These are phyloP conservation scores for Boloria selene DNA, from an alignment of 2,888 invertebrate genomes.

Conservation along the genomic window DNA sequence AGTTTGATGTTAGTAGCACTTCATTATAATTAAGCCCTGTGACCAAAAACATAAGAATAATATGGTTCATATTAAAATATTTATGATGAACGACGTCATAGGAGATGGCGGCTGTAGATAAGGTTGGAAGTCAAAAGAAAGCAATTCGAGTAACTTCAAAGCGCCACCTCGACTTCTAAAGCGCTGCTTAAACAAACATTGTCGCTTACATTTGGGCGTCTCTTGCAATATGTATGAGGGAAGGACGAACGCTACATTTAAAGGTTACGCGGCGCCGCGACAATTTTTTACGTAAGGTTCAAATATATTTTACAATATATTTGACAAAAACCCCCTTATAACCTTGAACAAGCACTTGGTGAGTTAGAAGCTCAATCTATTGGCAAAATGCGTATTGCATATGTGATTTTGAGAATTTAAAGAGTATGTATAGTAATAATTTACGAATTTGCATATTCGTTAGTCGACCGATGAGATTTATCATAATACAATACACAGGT, in stretches of 20 bases:
- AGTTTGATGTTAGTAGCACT: neutral
- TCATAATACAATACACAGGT: no score
- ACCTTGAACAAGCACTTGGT: no score
- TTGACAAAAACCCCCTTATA: no score
- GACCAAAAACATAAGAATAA: no score
- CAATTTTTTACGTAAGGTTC: neutral
- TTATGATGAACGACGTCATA: neutral
- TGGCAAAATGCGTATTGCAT: no score
- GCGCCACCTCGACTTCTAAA: conserved; percentile 9
- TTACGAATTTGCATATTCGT: no score
- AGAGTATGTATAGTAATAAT: no score
- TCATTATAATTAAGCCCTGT: no score
- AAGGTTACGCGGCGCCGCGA: neutral
- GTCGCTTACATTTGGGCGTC: conserved; percentile 22
- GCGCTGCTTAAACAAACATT: conserved; percentile 12
- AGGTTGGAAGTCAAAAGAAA: conserved; percentile 19
- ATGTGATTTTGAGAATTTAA: no score
- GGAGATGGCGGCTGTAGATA: conserved; percentile 9
- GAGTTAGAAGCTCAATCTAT: no score
- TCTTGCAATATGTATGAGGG: conserved; percentile 18
- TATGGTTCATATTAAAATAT: neutral
- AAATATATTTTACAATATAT: neutral
- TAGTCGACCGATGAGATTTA: no score
- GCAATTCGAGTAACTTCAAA: conserved; percentile 22
- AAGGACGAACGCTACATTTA: neutral